A percentile compares a stretch with the other conserved stretches of the same genome.
Evolutionary conservation across 2,888 invertebrate genomes (phyloP).

Genomic region (Drosophila kanekoi): DNA sequence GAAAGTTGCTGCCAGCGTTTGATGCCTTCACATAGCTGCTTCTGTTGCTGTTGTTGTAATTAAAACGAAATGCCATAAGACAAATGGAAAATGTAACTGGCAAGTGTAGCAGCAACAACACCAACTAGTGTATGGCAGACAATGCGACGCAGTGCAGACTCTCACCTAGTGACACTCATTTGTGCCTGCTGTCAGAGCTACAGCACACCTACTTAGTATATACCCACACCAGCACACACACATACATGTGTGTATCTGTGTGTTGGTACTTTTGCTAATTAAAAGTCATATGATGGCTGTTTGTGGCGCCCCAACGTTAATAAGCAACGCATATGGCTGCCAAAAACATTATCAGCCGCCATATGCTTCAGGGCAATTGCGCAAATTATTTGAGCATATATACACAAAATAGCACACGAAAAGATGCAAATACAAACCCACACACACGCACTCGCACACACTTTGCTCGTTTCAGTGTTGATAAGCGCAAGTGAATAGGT

Average conservation of each 20-base stretch:
- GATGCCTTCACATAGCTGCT: constrained; percentile 40
- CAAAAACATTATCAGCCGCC: constrained; percentile 58
- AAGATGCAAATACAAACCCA: constrained; percentile 9
- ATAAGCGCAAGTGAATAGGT: constrained; percentile 50
- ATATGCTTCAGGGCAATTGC: constrained; percentile 55
- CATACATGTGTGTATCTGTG: constrained; percentile 6
- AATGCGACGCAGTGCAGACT: constrained; percentile 63
- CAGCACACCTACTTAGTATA: constrained; percentile 30
- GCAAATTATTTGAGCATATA: constrained; percentile 58
- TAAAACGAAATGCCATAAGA: constrained; percentile 81
- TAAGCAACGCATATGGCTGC: constrained; percentile 44
- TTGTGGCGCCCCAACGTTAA: constrained; percentile 39
- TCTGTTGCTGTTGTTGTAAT: constrained; percentile 73
- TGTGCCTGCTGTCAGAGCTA: constrained; percentile 51
- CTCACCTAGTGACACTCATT: constrained; percentile 81
- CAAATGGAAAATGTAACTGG: constrained; percentile 79
- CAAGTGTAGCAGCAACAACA: constrained; percentile 69
- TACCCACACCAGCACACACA: background rate
- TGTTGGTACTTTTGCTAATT: constrained; percentile 54
- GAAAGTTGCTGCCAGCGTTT: constrained; percentile 70
- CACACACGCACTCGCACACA: constrained; percentile 4
- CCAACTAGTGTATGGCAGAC: constrained; percentile 43
- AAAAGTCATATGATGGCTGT: constrained; percentile 55
- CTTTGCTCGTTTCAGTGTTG: constrained; percentile 38
- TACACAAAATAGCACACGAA: constrained; percentile 19